These are phyloP conservation scores for Lepidurus packardi DNA, from an alignment of 1,140 invertebrate genomes.

Conservation along the genomic window DNA sequence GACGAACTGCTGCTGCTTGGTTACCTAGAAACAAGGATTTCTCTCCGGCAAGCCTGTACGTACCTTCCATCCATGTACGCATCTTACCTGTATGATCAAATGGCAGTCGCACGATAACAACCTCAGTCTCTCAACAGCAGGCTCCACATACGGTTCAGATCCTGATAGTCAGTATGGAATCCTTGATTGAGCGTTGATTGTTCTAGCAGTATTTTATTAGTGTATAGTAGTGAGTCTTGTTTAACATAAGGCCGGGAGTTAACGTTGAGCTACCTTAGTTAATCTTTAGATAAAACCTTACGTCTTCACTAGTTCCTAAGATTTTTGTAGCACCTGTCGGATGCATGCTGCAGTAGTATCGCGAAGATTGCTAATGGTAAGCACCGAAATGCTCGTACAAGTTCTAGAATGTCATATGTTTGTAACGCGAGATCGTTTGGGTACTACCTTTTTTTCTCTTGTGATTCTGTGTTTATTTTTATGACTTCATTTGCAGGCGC, in stretches of 20 bases:
- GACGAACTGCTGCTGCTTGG: not conserved
- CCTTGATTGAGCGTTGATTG: not conserved
- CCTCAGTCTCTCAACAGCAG: not conserved
- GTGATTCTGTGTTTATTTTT: not conserved
- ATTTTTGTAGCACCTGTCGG: not conserved
- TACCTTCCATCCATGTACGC: not conserved
- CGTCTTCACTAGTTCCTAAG: not conserved
- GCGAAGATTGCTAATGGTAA: conserved; percentile 19
- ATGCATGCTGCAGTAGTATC: conserved; percentile 16
- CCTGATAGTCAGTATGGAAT: conserved; percentile 1
- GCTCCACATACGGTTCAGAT: not conserved
- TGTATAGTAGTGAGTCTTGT: not conserved
- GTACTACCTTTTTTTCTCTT: not conserved
- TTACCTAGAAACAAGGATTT: conserved; percentile 19
- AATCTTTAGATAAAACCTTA: not conserved
- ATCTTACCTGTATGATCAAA: conserved; percentile 19
- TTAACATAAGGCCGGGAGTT: not conserved
- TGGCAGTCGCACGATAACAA: not conserved
- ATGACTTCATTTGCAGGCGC: not conserved
- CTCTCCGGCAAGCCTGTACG: not conserved
- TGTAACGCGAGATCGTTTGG: not conserved
- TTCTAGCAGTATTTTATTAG: not conserved
- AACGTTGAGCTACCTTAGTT: not conserved
- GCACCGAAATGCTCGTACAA: not conserved
- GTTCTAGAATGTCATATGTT: not conserved